Percentiles rank a stretch among this genome's conserved stretches.
Conservation (phyloP, 2,797 vertebrate genomes). For the Etheostoma perlongum region DNA sequence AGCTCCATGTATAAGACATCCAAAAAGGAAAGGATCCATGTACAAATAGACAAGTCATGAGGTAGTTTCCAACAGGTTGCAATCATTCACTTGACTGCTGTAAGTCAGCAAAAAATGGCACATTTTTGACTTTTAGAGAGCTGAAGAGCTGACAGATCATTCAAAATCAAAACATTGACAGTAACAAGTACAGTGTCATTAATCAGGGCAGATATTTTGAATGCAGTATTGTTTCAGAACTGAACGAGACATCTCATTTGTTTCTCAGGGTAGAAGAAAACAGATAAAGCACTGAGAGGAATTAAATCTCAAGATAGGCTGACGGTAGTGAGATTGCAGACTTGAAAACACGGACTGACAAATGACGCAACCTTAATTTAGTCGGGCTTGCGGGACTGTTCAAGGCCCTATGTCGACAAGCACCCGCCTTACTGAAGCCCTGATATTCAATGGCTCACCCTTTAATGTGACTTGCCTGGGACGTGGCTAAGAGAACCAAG, state of each 20-base stretch:
- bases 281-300: conserved; percentile 2
- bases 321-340: background rate
- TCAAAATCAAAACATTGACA: no score
- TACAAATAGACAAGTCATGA: no score
- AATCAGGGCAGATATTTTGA: no score
- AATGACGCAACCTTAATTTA: conserved; percentile 7
- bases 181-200: no score
- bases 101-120: no score
- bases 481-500: background rate
- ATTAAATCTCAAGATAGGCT: conserved; percentile 8
- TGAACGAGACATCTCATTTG: background rate
- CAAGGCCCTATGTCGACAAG: conserved; percentile 15
- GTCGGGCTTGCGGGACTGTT: background rate
- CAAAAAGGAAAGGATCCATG: no score
- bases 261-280: conserved; percentile 15
- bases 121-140: no score
- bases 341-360: conserved; percentile 5
- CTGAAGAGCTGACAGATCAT: no score
- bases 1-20: no score
- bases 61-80: no score
- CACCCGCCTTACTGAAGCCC: background rate
- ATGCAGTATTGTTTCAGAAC: no score
- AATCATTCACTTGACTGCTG: no score
- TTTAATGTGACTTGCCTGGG: conserved; percentile 7
- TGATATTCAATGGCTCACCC: background rate